phyloP scores from a whole-genome alignment of 1,140 invertebrate species.

The Onthophagus taurus region DNA sequence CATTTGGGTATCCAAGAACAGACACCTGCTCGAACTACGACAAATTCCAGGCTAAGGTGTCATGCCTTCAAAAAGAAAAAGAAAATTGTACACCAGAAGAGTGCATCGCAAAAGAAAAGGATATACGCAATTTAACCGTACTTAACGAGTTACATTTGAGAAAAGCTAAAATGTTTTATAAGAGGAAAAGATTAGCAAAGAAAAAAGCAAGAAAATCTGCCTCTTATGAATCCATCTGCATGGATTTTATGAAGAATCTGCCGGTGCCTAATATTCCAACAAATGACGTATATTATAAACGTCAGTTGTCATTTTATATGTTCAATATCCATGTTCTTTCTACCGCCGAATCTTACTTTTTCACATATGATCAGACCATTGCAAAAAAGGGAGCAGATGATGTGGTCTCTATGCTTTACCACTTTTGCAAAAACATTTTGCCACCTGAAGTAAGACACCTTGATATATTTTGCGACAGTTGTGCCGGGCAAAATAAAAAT shows the following conservation, averaged over 20 bases:
- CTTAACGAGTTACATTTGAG: conserved; percentile 8
- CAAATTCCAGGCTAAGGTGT: not conserved
- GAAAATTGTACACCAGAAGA: conserved; percentile 8
- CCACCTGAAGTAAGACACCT: conserved; percentile 7
- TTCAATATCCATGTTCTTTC: conserved; percentile 27
- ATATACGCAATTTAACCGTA: conserved; percentile 5
- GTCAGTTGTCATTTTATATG: conserved; percentile 17
- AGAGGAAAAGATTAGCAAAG: conserved; percentile 8
- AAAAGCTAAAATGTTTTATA: conserved; percentile 9
- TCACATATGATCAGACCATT: conserved; percentile 20
- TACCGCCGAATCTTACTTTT: conserved; percentile 18
- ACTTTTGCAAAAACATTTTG: conserved; percentile 11
- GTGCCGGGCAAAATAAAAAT: conserved; percentile 18
- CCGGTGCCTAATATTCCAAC: conserved; percentile 15
- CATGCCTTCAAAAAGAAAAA: conserved; percentile 6
- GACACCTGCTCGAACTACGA: conserved; percentile 14
- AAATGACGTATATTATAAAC: conserved; percentile 22
- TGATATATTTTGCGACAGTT: conserved; percentile 19
- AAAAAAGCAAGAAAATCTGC: conserved; percentile 2
- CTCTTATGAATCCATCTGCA: conserved; percentile 7
- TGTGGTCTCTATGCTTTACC: conserved; percentile 16
- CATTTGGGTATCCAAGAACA: conserved; percentile 6
- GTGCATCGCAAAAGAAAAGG: conserved; percentile 2
- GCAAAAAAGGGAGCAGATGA: conserved; percentile 24
- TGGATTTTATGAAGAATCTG: conserved; percentile 17